Evolutionary conservation across 2,797 vertebrate genomes (phyloP), one percentile per base, ranked within the genome.

Genomic region (Gambusia yucatana): DNA sequence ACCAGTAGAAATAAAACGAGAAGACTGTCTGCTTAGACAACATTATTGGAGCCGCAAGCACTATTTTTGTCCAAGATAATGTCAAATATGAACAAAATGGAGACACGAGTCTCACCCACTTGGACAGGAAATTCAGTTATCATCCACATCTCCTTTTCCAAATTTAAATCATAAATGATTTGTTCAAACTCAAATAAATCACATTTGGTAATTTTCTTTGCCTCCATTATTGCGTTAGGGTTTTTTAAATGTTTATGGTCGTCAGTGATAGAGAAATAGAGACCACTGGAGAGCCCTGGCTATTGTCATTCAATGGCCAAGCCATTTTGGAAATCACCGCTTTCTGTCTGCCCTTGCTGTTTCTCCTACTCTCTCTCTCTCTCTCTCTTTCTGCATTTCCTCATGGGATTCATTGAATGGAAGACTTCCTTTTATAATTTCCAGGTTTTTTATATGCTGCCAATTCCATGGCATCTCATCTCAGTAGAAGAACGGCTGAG

Each of bases 231-330:
- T 90, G 74, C 85, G 79, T 86, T 94, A 87, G 87, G 41, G 20
- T 71, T 57, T 77, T 77, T 52, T 39, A 20, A 33, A 82, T 90
- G 86, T 91, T 87, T 72, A 79, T 84, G 81, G 77, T 84, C 84
- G 82, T 77, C 84, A 88, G 75, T 86, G 88, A 92, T 89, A 87
- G 87, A 86, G 82, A 84, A 72, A 43, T 43, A 76, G 84, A 87
- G 88, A 86, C 80, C 81, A 77, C 72, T 76, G 84, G 80, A 83
- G 83, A 76, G 91, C 95, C 88, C 96, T 97, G 97, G 79, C 82
- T 87, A 95, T 96, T 94, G 88, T 97, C 97, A 97, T 95, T 96
- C 96, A 96, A 93, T 96, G 86, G 94, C 91, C 82, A 77, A 87
- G 93, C 95, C 91, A 92, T 94, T 94, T 94, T 94, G 89, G 93